Conservation (phyloP, 2,888 invertebrate genomes). For the Pachydiplax longipennis region DNA sequence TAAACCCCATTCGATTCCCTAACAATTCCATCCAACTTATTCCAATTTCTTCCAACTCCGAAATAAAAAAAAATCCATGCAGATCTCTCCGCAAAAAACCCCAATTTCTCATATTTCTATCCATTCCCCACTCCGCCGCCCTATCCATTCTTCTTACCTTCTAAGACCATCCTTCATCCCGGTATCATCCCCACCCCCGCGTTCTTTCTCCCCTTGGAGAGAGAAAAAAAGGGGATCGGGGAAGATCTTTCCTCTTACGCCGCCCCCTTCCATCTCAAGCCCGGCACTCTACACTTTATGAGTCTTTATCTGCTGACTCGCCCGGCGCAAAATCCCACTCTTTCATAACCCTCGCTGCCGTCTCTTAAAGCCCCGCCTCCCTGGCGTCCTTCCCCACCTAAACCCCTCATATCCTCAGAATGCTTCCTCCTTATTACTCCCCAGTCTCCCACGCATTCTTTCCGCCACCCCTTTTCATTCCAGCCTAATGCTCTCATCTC, state of each 20-base stretch:
- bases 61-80: background rate
- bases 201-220: background rate
- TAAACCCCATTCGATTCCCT: background rate
- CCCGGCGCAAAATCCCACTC: slow-evolving; percentile 14
- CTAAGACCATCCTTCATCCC: slow-evolving; percentile 35
- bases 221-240: background rate
- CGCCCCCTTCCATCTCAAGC: background rate
- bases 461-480: background rate
- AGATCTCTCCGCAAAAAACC: background rate
- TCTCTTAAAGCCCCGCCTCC: background rate
- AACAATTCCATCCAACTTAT: background rate
- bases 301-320: slow-evolving; percentile 41
- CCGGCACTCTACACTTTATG: slow-evolving; percentile 9
- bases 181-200: background rate
- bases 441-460: background rate
- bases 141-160: slow-evolving; percentile 22
- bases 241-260: background rate
- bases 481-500: no score
- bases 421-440: slow-evolving; percentile 17
- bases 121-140: background rate
- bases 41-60: background rate
- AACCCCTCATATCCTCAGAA: slow-evolving; percentile 19
- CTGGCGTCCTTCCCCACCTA: background rate
- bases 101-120: background rate
- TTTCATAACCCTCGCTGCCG: slow-evolving; percentile 15